Percentiles rank a stretch among this genome's conserved stretches.
Conservation (phyloP, 2,888 invertebrate genomes). For the Drosophila tripunctata region DNA sequence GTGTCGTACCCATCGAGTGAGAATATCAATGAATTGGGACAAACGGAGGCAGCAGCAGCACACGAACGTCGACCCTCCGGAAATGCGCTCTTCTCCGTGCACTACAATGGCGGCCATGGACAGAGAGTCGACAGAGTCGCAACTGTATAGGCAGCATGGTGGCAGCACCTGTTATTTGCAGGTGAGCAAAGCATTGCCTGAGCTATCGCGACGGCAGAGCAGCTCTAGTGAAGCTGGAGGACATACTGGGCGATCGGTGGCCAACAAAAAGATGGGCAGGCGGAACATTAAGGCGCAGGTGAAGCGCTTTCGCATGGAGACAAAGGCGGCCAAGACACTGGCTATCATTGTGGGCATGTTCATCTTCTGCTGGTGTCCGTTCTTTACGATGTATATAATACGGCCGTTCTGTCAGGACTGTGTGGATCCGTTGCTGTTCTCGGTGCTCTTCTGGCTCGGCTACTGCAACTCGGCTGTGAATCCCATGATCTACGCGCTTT, state of each 20-base stretch:
- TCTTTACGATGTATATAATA: slow-evolving; percentile 97
- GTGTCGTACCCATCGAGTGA: slow-evolving; percentile 93
- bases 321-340: slow-evolving; percentile 97
- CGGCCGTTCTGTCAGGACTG: slow-evolving; percentile 94
- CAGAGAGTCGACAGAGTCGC: slow-evolving; percentile 86
- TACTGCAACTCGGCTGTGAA: slow-evolving; percentile 99
- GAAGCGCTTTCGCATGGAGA: slow-evolving; percentile 96
- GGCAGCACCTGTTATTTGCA: slow-evolving; percentile 86
- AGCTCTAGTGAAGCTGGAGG: slow-evolving; percentile 66
- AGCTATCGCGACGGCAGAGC: slow-evolving; percentile 83
- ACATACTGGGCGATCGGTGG: slow-evolving; percentile 76
- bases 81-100: slow-evolving; percentile 86
- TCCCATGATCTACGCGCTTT: slow-evolving; percentile 96
- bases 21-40: slow-evolving; percentile 85
- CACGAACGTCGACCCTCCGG: slow-evolving; percentile 82
- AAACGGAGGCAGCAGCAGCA: slow-evolving; percentile 9
- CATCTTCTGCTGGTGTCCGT: slow-evolving; percentile 98
- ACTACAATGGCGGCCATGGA: slow-evolving; percentile 88
- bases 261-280: slow-evolving; percentile 89
- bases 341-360: slow-evolving; percentile 99
- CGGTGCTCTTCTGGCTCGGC: slow-evolving; percentile 97
- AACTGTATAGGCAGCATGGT: slow-evolving; percentile 83
- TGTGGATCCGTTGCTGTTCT: slow-evolving; percentile 93
- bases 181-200: slow-evolving; percentile 84
- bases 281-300: slow-evolving; percentile 96